These are phyloP conservation scores for Camelus bactrianus DNA, from an alignment of 2,113 vertebrate species.

Conservation along the genomic window DNA sequence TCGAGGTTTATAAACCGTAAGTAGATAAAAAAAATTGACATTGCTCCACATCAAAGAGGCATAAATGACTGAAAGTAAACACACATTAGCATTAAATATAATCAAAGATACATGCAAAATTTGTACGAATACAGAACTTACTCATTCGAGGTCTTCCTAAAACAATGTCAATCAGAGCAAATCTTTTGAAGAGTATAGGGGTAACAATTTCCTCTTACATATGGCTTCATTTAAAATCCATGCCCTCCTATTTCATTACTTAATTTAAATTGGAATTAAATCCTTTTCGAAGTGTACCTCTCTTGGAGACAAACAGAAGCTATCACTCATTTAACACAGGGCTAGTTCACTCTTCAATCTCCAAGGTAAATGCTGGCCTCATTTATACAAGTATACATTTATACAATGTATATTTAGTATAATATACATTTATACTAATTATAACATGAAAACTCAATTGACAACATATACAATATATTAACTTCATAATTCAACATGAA, in stretches of 20 bases:
- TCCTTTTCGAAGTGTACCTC: background rate
- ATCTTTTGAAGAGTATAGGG: background rate
- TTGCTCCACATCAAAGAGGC: background rate
- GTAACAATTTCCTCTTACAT: background rate
- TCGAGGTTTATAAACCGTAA: background rate
- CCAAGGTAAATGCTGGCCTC: background rate
- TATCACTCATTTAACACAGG: background rate
- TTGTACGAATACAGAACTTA: background rate
- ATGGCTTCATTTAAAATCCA: background rate
- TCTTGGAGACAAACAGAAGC: background rate
- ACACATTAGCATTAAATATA: background rate
- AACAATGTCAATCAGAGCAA: background rate
- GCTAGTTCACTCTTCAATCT: background rate
- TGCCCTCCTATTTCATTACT: background rate
- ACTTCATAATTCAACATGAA: background rate
- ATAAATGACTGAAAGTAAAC: background rate
- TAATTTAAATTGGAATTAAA: background rate
- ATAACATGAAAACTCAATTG: background rate
- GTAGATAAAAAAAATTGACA: background rate
- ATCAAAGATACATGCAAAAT: background rate
- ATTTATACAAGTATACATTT: background rate
- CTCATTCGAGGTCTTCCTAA: background rate
- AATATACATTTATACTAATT: background rate
- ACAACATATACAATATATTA: background rate
- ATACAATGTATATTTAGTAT: no score